Base-by-base conservation (phyloP, 2,888 invertebrate genomes). In the Rhyacophila evoluta region DNA sequence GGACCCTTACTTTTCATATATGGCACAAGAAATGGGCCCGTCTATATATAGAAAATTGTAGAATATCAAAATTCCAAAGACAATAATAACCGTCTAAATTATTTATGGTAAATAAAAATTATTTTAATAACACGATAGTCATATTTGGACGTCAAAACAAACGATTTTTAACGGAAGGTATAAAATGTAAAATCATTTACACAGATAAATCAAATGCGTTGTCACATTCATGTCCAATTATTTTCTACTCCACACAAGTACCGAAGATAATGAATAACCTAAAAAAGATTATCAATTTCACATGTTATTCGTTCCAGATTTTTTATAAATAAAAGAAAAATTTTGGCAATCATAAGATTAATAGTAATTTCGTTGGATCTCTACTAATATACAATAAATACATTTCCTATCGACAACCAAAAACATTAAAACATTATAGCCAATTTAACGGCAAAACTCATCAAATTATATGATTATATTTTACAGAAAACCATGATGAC, bases 331-430 rank as follows among this genome's bases (percentile, higher is more conserved):
- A 55, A 55, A 19, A 55, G 55, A 55, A 19, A 55, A 33, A 55
- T 25, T 55, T 55, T 55, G 55, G 55, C 55, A 55, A 55, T 55
- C 19, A 55, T 55, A 55, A 55, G 55, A 19, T 41, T 15, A 55
- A 55, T 19, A 8, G 19, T 55, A 55, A 25, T 55, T 55, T 55
- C 55, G 55, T 55, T 55, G 55, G 55, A 55, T 55, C 55, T 55
- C 55, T 55, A 55, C 55, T 19, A 55, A 55, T 19, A 19, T 19
- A 55, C 55, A 55, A 19, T 41, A 41, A 41, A 41, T 25, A 55
- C 55, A 19, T 19, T 25, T 25, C 10, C 12, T 10, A 55, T 10
- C 55, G 10, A 55, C 55, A 55, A 55, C 55, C 55, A n/a, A 55
- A 55, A 55, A 19, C 55, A 25, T 19, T 12, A 10, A 55, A 55